phyloP scores from a whole-genome alignment of 1,140 invertebrate species.

The Aphelenchoides fujianensis region DNA sequence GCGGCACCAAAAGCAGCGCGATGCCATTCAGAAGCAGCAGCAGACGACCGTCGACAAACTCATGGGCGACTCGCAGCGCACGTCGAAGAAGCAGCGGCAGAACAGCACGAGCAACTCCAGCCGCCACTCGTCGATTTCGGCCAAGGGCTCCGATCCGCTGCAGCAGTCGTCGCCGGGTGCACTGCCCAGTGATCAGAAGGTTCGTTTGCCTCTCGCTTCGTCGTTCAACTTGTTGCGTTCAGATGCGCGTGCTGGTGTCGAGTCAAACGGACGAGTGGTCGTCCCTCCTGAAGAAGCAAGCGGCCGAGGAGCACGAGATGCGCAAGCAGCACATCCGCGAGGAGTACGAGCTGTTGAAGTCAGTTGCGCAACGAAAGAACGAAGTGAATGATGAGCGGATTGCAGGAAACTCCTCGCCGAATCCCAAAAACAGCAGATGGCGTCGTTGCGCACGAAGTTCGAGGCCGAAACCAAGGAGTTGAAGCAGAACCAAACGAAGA shows the following conservation, averaged over 20 bases:
- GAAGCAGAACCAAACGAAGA: conserved; percentile 87
- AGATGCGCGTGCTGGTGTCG: conserved; percentile 69
- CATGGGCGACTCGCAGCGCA: conserved; percentile 65
- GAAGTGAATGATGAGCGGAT: conserved; percentile 63
- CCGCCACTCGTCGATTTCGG: conserved; percentile 41
- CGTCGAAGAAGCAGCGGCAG: conserved; percentile 49
- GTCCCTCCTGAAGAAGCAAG: conserved; percentile 79
- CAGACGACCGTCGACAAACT: conserved; percentile 90
- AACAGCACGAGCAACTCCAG: conserved; percentile 25
- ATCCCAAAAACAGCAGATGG: conserved; percentile 80
- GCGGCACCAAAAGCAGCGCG: conserved; percentile 86
- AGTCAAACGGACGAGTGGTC: conserved; percentile 92
- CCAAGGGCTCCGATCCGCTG: conserved; percentile 40
- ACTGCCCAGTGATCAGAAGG: conserved; percentile 7
- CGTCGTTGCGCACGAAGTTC: conserved; percentile 82
- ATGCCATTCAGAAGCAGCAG: conserved; percentile 85
- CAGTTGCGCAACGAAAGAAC: conserved; percentile 70
- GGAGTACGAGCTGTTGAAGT: conserved; percentile 79
- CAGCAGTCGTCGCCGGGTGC: not conserved
- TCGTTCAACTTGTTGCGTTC: too few species aligned
- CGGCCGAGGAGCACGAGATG: conserved; percentile 64
- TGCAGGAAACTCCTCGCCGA: conserved; percentile 80
- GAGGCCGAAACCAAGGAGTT: conserved; percentile 92
- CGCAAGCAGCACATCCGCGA: conserved; percentile 67
- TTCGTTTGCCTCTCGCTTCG: too few species aligned